These are phyloP conservation scores for Oxyura jamaicensis DNA, from an alignment of 2,113 vertebrate species.

Conservation along the genomic window DNA sequence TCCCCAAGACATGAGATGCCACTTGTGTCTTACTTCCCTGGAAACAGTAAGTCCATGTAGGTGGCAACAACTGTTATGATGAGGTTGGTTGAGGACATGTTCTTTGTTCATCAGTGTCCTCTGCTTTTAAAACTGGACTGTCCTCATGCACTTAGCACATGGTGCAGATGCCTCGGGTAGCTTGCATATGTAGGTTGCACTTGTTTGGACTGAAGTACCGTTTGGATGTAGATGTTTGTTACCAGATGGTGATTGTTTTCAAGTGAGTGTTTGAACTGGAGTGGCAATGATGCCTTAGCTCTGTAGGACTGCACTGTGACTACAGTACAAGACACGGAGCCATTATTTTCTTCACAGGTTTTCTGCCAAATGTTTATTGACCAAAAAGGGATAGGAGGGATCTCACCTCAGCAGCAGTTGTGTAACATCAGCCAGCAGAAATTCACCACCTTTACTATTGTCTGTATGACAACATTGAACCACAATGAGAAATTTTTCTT, in stretches of 20 bases:
- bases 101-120: accelerated
- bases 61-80: neutral
- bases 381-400: neutral
- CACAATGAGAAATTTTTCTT: neutral
- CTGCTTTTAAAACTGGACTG: neutral
- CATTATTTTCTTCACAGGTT: no score
- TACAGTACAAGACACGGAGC: neutral
- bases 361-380: neutral
- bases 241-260: neutral
- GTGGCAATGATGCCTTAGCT: neutral
- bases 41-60: neutral
- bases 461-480: neutral
- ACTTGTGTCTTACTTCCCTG: neutral
- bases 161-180: neutral
- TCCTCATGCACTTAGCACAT: neutral
- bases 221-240: neutral
- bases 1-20: neutral
- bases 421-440: neutral
- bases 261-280: neutral
- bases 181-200: neutral
- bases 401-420: neutral
- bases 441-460: neutral
- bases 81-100: accelerated
- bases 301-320: neutral
- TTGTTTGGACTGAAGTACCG: neutral